These are phyloP conservation scores for Otis tarda DNA, from an alignment of 2,113 vertebrate species.

Conservation along the genomic window DNA sequence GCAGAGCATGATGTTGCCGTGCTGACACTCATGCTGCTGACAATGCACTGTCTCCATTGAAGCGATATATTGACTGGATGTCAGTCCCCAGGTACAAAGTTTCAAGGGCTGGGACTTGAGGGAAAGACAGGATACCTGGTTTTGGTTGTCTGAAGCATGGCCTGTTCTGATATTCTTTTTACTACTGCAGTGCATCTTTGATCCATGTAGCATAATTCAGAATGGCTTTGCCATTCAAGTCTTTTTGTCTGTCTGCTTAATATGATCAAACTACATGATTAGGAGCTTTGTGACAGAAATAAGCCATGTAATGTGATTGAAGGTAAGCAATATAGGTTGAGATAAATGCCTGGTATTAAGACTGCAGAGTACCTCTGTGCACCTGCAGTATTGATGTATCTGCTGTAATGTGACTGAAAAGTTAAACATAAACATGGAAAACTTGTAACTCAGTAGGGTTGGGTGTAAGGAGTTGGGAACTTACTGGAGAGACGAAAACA, in stretches of 20 bases:
- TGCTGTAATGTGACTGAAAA: not conserved
- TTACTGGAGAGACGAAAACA: not conserved
- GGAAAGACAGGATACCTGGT: not conserved
- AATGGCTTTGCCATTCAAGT: not conserved
- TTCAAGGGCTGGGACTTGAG: not conserved
- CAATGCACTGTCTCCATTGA: slow-evolving; percentile 50
- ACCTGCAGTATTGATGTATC: not conserved
- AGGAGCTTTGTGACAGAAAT: not conserved
- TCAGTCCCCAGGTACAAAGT: not conserved
- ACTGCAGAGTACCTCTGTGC: not conserved
- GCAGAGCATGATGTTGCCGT: slow-evolving; percentile 70
- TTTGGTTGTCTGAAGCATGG: not conserved
- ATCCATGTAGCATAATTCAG: not conserved
- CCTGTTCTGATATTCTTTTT: not conserved
- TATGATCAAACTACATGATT: not conserved
- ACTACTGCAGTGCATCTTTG: not conserved
- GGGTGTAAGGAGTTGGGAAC: not conserved
- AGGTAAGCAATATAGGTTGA: not conserved
- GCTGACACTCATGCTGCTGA: slow-evolving; percentile 75
- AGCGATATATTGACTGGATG: not conserved
- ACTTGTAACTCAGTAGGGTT: not conserved
- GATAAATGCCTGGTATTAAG: not conserved
- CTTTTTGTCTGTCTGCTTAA: not conserved
- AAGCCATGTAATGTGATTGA: not conserved
- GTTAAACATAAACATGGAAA: not conserved